Percentiles rank a stretch among this genome's conserved stretches.
phyloP scores from a whole-genome alignment of 2,888 invertebrate genomes.

The Philereme transversata region DNA sequence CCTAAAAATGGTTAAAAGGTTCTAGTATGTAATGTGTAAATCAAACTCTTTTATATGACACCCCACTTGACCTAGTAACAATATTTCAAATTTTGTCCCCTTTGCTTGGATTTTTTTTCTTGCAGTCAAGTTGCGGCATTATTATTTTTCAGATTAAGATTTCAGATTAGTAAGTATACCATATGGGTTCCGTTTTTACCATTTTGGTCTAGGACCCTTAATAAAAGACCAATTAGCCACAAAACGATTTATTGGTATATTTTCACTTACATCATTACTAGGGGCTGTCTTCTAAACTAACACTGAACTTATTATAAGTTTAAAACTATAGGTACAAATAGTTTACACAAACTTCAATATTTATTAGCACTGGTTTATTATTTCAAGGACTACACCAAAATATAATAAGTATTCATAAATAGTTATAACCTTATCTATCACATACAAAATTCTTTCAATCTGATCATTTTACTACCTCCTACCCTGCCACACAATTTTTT shows the following conservation, averaged over 20 bases:
- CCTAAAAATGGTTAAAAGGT: no score
- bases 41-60: no score
- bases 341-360: constrained; percentile 15
- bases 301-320: constrained; percentile 10
- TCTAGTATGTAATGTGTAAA: no score
- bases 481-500: no score
- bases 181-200: no score
- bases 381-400: constrained; percentile 9
- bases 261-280: constrained; percentile 26
- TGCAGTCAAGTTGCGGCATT: no score
- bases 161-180: no score
- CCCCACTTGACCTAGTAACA: no score
- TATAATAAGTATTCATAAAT: constrained; percentile 10
- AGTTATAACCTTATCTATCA: constrained; percentile 8
- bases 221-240: constrained; percentile 40
- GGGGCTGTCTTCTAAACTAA: constrained; percentile 6
- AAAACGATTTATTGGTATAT: constrained; percentile 52
- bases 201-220: not conserved
- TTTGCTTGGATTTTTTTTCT: no score
- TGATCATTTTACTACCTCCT: no score
- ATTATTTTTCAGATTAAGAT: no score
- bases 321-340: constrained; percentile 17
- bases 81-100: no score
- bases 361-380: constrained; percentile 6
- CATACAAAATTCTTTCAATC: constrained; percentile 12